Conservation (phyloP, 2,113 vertebrate species). For the Eclectus roratus region DNA sequence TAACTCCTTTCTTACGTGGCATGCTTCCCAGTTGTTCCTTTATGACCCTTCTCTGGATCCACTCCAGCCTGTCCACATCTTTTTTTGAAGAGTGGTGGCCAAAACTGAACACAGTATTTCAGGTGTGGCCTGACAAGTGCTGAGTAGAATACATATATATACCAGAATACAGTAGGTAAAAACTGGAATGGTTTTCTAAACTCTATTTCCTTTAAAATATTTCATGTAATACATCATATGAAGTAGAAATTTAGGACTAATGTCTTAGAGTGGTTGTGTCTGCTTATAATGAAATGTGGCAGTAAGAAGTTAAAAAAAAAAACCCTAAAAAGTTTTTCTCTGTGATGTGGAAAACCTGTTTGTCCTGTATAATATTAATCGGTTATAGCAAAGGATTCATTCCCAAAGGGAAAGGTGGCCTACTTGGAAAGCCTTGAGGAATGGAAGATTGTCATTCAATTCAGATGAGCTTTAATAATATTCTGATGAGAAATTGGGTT, state of each 20-base stretch:
- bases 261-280: conserved; percentile 48
- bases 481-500: conserved; percentile 63
- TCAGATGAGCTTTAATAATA: conserved; percentile 62
- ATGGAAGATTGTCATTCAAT: conserved; percentile 64
- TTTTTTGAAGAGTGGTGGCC: neutral
- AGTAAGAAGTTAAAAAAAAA: conserved; percentile 27
- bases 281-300: conserved; percentile 42
- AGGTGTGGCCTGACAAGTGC: neutral
- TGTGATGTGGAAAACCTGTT: conserved; percentile 58
- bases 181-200: neutral
- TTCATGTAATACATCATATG: neutral
- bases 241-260: conserved; percentile 19
- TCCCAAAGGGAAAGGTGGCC: conserved; percentile 51
- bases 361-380: conserved; percentile 56
- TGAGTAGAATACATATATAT: neutral
- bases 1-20: neutral
- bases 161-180: neutral
- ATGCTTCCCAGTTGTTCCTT: neutral
- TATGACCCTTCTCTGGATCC: neutral
- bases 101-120: neutral
- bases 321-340: conserved; percentile 7
- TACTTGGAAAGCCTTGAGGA: conserved; percentile 51
- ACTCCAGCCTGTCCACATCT: neutral
- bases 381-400: conserved; percentile 51
- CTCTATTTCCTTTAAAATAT: conserved; percentile 30